A percentile compares a stretch with the other conserved stretches of the same genome.
phyloP scores from a whole-genome alignment of 2,797 vertebrate genomes.

The Scleropages formosus region DNA sequence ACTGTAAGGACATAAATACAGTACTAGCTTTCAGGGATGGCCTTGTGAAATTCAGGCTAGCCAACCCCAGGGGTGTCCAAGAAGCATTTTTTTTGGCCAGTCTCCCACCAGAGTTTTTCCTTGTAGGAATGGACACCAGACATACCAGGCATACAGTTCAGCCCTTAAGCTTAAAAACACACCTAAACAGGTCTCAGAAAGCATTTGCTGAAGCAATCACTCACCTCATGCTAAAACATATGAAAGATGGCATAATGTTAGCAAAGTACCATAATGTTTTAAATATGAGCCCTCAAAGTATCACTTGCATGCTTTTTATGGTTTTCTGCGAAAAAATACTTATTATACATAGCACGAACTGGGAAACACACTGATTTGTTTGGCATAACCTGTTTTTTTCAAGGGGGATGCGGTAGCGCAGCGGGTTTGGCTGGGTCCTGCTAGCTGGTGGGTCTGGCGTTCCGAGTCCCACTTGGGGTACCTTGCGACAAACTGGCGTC shows the following conservation, averaged over 20 bases:
- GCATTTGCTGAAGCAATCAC: background rate
- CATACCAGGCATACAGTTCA: no score
- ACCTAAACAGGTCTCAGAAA: background rate
- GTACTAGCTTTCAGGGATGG: constrained; percentile 8
- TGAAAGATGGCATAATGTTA: background rate
- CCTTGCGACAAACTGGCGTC: no score
- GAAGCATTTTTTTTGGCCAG: constrained; percentile 38
- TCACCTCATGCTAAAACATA: background rate
- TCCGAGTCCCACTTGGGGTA: no score
- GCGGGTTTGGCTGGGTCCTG: no score
- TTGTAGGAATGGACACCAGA: no score
- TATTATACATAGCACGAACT: background rate
- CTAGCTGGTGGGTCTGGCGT: no score
- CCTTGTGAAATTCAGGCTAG: constrained; percentile 23
- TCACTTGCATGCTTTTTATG: background rate
- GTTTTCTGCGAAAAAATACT: background rate
- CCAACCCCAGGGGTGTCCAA: constrained; percentile 17
- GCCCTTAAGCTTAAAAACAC: no score
- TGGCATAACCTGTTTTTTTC: background rate
- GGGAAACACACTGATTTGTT: background rate
- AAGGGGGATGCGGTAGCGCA: no score
- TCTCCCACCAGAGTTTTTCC: constrained; percentile 21
- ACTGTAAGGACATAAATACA: constrained; percentile 18
- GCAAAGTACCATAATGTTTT: background rate
- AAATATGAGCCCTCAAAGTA: background rate